These are phyloP conservation scores for Carterocephalus palaemon DNA, from an alignment of 2,888 invertebrate genomes.

Conservation along the genomic window DNA sequence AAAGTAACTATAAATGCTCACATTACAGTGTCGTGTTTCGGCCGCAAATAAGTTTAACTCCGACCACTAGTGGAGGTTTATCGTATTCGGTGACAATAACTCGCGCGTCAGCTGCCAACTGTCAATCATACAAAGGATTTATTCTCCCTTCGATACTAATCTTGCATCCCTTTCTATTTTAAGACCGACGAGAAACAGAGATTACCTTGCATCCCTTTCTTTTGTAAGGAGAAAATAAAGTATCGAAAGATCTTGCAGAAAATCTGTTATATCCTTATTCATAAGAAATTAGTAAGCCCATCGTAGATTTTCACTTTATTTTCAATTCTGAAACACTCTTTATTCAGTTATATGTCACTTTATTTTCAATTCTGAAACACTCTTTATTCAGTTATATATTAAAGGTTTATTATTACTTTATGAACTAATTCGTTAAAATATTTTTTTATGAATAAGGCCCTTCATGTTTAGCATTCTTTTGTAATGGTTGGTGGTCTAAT, in stretches of 20 bases:
- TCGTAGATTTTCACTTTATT: no score
- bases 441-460: no score
- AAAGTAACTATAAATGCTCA: conserved; percentile 8
- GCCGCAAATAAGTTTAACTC: conserved; percentile 1
- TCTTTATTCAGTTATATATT: no score
- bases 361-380: no score
- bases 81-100: conserved; percentile 32
- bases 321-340: no score
- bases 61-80: conserved; percentile 21
- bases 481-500: no score
- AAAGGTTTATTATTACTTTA: no score
- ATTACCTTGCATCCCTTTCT: background rate
- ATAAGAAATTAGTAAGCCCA: no score
- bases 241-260: conserved; percentile 1
- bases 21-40: conserved; percentile 23
- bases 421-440: no score
- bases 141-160: conserved; percentile 28
- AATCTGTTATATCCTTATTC: conserved; percentile 17
- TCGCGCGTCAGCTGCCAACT: conserved; percentile 51
- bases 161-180: conserved; percentile 25
- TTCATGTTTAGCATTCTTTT: no score
- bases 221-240: background rate
- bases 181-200: conserved; percentile 14
- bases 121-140: conserved; percentile 66
- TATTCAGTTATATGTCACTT: no score